Evolutionary conservation across 2,888 invertebrate genomes (phyloP).

Genomic region (Silvanus unidentatus): DNA sequence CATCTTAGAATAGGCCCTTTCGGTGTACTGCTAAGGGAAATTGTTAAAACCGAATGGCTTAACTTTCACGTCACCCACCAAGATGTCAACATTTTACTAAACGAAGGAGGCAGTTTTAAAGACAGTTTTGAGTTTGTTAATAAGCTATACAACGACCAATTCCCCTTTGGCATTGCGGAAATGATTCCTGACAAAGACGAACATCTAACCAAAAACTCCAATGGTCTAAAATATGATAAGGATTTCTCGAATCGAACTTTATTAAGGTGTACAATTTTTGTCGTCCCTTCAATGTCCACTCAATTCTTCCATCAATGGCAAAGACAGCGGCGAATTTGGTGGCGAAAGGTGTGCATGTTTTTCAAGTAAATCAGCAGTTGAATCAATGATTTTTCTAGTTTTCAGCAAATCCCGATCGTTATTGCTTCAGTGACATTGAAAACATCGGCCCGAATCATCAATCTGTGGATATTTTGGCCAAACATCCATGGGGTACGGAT

Average conservation of each 20-base stretch:
- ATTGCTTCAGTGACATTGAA: slow-evolving; percentile 56
- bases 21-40: slow-evolving; percentile 50
- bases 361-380: neutral
- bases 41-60: slow-evolving; percentile 55
- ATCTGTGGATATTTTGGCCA: slow-evolving; percentile 58
- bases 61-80: slow-evolving; percentile 47
- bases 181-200: slow-evolving; percentile 25
- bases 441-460: slow-evolving; percentile 43
- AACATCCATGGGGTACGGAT: slow-evolving; percentile 58
- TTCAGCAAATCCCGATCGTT: slow-evolving; percentile 67
- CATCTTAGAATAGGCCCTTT: slow-evolving; percentile 42
- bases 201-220: neutral
- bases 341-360: slow-evolving; percentile 57
- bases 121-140: slow-evolving; percentile 40
- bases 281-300: slow-evolving; percentile 49
- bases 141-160: slow-evolving; percentile 35
- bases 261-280: slow-evolving; percentile 45
- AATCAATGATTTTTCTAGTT: slow-evolving; percentile 45
- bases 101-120: slow-evolving; percentile 28
- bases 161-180: slow-evolving; percentile 49
- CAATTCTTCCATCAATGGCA: slow-evolving; percentile 71
- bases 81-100: slow-evolving; percentile 48
- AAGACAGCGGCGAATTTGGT: slow-evolving; percentile 75
- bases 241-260: neutral
- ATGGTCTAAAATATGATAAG: neutral